Conservation (phyloP, 2,113 vertebrate species). For the Picathartes gymnocephalus region DNA sequence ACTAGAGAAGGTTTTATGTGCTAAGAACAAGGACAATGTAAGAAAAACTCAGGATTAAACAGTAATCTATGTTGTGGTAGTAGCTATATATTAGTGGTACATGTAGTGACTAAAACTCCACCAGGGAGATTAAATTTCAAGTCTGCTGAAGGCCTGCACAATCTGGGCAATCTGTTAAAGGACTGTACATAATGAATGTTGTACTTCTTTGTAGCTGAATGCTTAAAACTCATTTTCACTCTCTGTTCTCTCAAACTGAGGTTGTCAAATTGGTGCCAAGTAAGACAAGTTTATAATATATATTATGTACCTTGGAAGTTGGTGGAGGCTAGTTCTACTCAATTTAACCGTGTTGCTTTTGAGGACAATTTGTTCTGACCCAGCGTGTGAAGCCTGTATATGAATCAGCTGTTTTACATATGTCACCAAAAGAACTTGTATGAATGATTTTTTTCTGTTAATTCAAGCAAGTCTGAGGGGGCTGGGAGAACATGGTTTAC, state of each 20-base stretch:
- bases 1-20: not conserved
- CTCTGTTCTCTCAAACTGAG: slow-evolving; percentile 27
- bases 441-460: slow-evolving; percentile 25
- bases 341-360: slow-evolving; percentile 60
- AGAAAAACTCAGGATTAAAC: not conserved
- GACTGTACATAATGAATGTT: slow-evolving; percentile 28
- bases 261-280: slow-evolving; percentile 55
- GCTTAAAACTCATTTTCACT: slow-evolving; percentile 56
- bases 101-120: not conserved
- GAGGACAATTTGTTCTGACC: slow-evolving; percentile 59
- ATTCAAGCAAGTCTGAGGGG: not conserved
- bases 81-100: not conserved
- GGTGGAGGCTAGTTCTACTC: slow-evolving; percentile 63
- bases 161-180: slow-evolving; percentile 51
- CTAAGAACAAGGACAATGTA: not conserved
- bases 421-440: not conserved
- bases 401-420: slow-evolving; percentile 37
- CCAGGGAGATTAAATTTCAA: not conserved
- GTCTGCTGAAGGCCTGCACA: slow-evolving; percentile 5
- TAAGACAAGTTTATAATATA: slow-evolving; percentile 56
- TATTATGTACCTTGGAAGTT: slow-evolving; percentile 55
- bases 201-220: slow-evolving; percentile 26
- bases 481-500: not conserved
- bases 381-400: not conserved
- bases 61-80: not conserved